Evolutionary conservation across 1,140 invertebrate genomes (phyloP).

Genomic region (Brachionus calyciflorus): DNA sequence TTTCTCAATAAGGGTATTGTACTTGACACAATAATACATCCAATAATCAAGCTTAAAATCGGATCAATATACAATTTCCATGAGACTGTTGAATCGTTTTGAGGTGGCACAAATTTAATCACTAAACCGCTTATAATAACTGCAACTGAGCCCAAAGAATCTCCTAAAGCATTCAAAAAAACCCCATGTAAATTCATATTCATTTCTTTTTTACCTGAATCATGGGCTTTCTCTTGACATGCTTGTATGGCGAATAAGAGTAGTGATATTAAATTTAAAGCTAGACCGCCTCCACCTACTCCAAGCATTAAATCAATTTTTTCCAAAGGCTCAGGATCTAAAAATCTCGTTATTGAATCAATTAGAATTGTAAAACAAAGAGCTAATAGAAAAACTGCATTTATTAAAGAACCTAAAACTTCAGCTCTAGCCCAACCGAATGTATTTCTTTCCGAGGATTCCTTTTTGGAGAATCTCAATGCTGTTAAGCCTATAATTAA

Average conservation of each 20-base stretch:
- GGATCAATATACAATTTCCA: conserved; percentile 47
- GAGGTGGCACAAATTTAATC: conserved; percentile 86
- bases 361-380: conserved; percentile 65
- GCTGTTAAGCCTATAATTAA: conserved; percentile 61
- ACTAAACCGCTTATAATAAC: conserved; percentile 80
- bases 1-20: conserved; percentile 64
- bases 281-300: not conserved
- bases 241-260: not conserved
- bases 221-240: not conserved
- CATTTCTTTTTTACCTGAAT: not conserved
- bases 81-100: conserved; percentile 71
- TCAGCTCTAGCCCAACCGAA: conserved; percentile 66
- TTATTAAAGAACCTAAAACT: conserved; percentile 64
- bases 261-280: conserved; percentile 57
- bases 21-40: conserved; percentile 62
- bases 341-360: conserved; percentile 60
- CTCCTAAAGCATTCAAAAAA: conserved; percentile 91
- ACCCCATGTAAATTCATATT: conserved; percentile 61
- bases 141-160: conserved; percentile 89
- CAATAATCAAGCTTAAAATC: conserved; percentile 62
- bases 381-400: conserved; percentile 65
- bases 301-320: conserved; percentile 17
- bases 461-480: conserved; percentile 52
- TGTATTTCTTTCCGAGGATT: conserved; percentile 60
- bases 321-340: conserved; percentile 26